Percentiles rank a stretch among this genome's conserved stretches.
Evolutionary conservation across 2,113 vertebrate species (phyloP).

Genomic region (Herpailurus yagouaroundi): DNA sequence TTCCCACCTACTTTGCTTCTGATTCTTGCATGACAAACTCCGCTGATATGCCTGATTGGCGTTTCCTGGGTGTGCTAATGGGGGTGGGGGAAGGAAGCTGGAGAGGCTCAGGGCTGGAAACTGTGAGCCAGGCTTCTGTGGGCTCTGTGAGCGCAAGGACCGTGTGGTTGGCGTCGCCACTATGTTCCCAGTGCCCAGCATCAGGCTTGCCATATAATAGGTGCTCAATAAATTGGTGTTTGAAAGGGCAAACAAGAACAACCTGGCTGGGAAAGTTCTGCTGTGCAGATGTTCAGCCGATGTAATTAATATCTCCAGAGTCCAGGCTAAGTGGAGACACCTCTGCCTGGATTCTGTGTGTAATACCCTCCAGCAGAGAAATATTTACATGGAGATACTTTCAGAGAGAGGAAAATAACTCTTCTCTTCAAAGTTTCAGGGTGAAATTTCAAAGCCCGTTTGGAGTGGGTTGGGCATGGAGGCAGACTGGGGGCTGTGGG

Average conservation of each 20-base stretch:
- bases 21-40: neutral
- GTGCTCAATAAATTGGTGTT: neutral
- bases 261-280: neutral
- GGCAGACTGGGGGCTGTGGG: neutral
- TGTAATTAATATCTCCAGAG: accelerated
- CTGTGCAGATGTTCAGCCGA: neutral
- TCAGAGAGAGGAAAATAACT: neutral
- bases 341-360: neutral
- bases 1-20: neutral
- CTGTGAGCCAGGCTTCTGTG: accelerated
- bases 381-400: neutral
- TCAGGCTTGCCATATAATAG: accelerated
- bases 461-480: neutral
- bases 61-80: constrained; percentile 59
- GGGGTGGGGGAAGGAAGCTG: neutral
- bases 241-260: neutral
- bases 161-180: accelerated
- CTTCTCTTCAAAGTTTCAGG: neutral
- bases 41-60: neutral
- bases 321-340: neutral
- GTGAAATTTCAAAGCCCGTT: neutral
- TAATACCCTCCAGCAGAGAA: neutral
- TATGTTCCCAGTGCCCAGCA: accelerated
- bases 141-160: neutral
- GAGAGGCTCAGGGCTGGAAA: neutral